phyloP scores from a whole-genome alignment of 2,113 vertebrate genomes.

The Psephotus haematonotus region DNA sequence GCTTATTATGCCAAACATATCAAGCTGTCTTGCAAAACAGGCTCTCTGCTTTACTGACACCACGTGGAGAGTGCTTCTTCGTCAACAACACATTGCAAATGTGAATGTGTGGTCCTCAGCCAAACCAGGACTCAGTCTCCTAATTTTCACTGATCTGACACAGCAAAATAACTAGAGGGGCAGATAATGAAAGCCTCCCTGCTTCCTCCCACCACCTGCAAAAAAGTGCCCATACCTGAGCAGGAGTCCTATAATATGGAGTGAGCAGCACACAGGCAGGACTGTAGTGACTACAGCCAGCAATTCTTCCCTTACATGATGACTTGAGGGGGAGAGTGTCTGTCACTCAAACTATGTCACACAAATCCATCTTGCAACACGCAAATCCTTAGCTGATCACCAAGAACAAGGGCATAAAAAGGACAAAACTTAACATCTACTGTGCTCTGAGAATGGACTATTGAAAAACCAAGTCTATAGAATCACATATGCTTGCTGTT shows the following conservation, averaged over 20 bases:
- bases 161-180: background rate
- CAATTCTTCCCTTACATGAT: background rate
- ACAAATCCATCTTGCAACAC: background rate
- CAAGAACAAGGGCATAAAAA: background rate
- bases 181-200: background rate
- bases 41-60: background rate
- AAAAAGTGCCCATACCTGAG: background rate
- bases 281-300: rapidly evolving
- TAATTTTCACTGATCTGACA: background rate
- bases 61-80: background rate
- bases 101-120: too few relatives aligned
- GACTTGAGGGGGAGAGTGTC: background rate
- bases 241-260: background rate
- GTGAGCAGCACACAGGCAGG: background rate
- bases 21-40: background rate
- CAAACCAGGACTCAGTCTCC: background rate
- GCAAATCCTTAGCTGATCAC: background rate
- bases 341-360: background rate
- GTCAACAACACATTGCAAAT: rapidly evolving
- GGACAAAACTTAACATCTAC: background rate
- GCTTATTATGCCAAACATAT: background rate
- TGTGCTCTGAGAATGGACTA: background rate
- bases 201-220: background rate
- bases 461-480: background rate
- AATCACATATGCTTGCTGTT: background rate